Base-by-base conservation (phyloP, 30 jellyfish, hydroid and myxozoan species). In the Aurelia coerulea region DNA sequence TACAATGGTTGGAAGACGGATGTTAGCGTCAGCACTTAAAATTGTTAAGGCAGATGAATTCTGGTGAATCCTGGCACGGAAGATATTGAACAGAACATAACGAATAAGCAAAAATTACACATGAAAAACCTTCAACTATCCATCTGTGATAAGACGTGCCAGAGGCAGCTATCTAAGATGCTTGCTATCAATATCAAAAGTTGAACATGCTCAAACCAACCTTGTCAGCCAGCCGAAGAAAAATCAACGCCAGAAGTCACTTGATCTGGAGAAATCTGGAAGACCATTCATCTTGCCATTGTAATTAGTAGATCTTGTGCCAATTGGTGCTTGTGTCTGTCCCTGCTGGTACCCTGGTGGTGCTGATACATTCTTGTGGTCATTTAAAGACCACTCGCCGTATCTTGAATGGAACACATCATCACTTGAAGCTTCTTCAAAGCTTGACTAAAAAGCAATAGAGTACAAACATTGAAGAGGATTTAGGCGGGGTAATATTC, bases 371-470 rank as follows among this genome's bases (percentile, higher is more conserved):
- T 87, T 84, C 52, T 76, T 84, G 31, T 84, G 93, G 67, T 84
- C 79, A 60, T 73, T 73, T 10, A 83, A 53, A 16, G 59, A 35
- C 18, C 79, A 15, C 65, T 73, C 60, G 17, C 74, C 77, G 49
- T 5, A 69, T 31, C 86, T 54, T 60, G 80, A 78, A 58, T 64
- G 39, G 74, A 67, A 67, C 42, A 83, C 37, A 34, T 83, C 92
- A 9, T 83, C 92, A 49, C 92, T 83, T 31, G 92, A 83, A 5
- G 83, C 90, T 18, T 83, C 92, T 62, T 83, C 92, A 72, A 83
- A 83, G 80, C 92, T 83, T 29, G 92, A 83, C 92, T 83, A 73
- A 17, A 62, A 78, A 35, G 42, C 4, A 62, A 53, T 53, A 46
- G 49, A 37, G 5, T 37, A 37, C 49, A 37, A 37, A 37, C 5